Evolutionary conservation across 2,888 invertebrate genomes (phyloP), one percentile per base, ranked within the genome.

Genomic region (Drosophila picticornis): DNA sequence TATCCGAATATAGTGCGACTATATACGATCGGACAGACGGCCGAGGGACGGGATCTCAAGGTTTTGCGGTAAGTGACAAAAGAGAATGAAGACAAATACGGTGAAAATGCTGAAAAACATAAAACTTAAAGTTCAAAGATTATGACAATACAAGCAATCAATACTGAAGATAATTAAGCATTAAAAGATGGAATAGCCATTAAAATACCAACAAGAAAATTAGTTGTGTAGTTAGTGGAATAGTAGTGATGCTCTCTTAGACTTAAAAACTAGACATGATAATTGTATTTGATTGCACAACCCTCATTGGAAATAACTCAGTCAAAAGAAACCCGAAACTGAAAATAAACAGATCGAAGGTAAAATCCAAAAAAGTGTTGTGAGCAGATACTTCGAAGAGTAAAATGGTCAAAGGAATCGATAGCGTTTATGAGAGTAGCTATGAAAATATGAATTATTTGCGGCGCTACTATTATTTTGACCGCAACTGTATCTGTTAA

Each of bases 41-140:
- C 95, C 1, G 96, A 97, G 93, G 96, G 96, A 7, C 94, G 96
- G 55, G 95, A 96, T 22, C 94, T 98, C n/a, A 96, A 96, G 94
- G 95, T 97, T 27, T 80, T 93, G 73, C 91, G 92, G 93, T 93
- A 77, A 84, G 90, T 48, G 4, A 50, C 16, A 19, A 19, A 40
- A 31, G 1, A 46, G 2, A 16, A 25, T 13, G 11, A 46, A 34
- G 2, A n/a, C 4, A n/a, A n/a, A 2, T 9, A 19, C n/a, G n/a
- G n/a, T n/a, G 19, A 19, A 38, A 38, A 19, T 34, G 5, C 5
- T 38, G 38, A 19, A 19, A 4, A 19, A 38, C 3, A 38, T 19
- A 9, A 38, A 9, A 38, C 38, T 19, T 38, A 38, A 38, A 38
- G 38, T 38, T 38, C 9, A 38, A 38, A 38, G 7, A 4, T 19